These are phyloP conservation scores for Malacosoma neustria DNA, from an alignment of 2,888 invertebrate genomes.

Conservation along the genomic window DNA sequence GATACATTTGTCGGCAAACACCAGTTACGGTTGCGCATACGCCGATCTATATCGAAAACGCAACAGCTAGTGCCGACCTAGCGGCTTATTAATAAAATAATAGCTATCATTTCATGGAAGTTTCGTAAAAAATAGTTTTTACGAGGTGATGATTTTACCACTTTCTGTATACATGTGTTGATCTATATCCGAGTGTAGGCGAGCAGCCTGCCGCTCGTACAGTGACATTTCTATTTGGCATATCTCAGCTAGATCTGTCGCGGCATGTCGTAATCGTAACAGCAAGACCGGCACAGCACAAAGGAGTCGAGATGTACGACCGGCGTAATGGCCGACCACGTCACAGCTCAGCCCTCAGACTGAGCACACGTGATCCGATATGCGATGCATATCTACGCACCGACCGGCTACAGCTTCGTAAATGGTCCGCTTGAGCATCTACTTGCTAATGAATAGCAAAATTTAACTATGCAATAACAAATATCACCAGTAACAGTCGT, in stretches of 20 bases:
- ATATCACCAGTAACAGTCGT: constrained; percentile 53
- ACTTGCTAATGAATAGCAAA: constrained; percentile 67
- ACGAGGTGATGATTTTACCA: constrained; percentile 47
- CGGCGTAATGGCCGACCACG: constrained; percentile 61
- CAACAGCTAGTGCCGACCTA: constrained; percentile 48
- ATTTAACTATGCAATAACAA: constrained; percentile 57
- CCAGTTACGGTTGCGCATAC: constrained; percentile 36
- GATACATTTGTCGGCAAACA: constrained; percentile 71
- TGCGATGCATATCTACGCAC: constrained; percentile 67
- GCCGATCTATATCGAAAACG: constrained; percentile 51
- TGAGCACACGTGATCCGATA: constrained; percentile 38
- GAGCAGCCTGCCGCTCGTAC: constrained; percentile 51
- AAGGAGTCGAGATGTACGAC: constrained; percentile 65
- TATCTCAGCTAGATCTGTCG: constrained; percentile 66
- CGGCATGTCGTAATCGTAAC: constrained; percentile 64
- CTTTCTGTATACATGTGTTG: constrained; percentile 41
- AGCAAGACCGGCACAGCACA: constrained; percentile 61
- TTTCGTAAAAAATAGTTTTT: constrained; percentile 27
- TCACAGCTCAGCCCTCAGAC: constrained; percentile 55
- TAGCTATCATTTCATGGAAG: constrained; percentile 29
- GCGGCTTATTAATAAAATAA: constrained; percentile 60
- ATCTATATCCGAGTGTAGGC: constrained; percentile 45
- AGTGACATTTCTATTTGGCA: constrained; percentile 69
- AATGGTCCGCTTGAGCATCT: constrained; percentile 71
- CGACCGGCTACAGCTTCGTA: constrained; percentile 63